phyloP scores from a whole-genome alignment of 2,888 invertebrate species.

The Spialia ferax region DNA sequence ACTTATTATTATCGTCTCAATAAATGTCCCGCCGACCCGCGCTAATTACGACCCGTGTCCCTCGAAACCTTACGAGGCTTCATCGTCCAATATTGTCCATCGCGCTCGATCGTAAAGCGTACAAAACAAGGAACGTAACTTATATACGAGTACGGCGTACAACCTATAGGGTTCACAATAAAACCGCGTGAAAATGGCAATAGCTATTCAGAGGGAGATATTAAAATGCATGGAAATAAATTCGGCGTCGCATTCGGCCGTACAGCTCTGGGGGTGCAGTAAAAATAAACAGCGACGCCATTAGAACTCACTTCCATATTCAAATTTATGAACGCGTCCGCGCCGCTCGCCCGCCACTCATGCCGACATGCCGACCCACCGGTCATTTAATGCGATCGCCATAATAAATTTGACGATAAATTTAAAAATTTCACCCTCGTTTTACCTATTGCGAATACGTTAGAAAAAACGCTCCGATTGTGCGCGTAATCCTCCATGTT shows the following conservation, averaged over 20 bases:
- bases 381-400: slow-evolving; percentile 68
- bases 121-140: slow-evolving; percentile 71
- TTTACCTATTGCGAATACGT: slow-evolving; percentile 53
- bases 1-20: slow-evolving; percentile 64
- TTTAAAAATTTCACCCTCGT: slow-evolving; percentile 77
- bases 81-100: slow-evolving; percentile 74
- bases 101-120: slow-evolving; percentile 72
- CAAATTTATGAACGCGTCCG: slow-evolving; percentile 85
- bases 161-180: slow-evolving; percentile 75
- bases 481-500: slow-evolving; percentile 33
- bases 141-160: slow-evolving; percentile 46
- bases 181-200: slow-evolving; percentile 86
- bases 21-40: slow-evolving; percentile 56
- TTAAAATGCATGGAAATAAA: slow-evolving; percentile 87
- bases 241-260: slow-evolving; percentile 88
- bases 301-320: slow-evolving; percentile 88
- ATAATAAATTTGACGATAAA: slow-evolving; percentile 76
- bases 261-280: slow-evolving; percentile 85
- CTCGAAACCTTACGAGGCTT: slow-evolving; percentile 72
- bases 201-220: slow-evolving; percentile 86
- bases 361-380: slow-evolving; percentile 57
- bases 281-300: slow-evolving; percentile 87
- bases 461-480: slow-evolving; percentile 40
- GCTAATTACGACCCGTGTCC: slow-evolving; percentile 66
- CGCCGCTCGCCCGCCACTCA: slow-evolving; percentile 58